Conservation (phyloP, 1,140 invertebrate species). For the Drosophila tani region DNA sequence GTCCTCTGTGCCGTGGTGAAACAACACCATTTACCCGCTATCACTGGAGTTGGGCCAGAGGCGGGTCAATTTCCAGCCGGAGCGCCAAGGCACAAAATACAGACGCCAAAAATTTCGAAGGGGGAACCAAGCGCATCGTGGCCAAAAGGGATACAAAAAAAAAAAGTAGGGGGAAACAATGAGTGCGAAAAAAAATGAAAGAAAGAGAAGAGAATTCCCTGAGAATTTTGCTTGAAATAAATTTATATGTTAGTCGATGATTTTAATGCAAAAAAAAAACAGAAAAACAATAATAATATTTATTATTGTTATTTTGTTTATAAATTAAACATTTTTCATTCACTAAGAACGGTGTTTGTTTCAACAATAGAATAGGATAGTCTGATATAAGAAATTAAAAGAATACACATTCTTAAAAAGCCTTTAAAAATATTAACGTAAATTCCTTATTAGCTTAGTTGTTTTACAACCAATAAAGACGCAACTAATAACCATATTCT, state of each 20-base stretch:
- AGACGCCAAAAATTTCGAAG: slow-evolving; percentile 45
- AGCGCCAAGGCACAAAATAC: slow-evolving; percentile 48
- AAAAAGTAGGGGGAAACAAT: slow-evolving; percentile 26
- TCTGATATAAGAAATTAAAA: background rate
- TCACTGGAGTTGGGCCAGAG: background rate
- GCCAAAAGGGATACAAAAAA: slow-evolving; percentile 48
- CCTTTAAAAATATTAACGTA: background rate
- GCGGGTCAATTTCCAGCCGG: slow-evolving; percentile 29
- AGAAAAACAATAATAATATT: background rate
- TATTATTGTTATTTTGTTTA: background rate
- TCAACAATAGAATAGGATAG: no score
- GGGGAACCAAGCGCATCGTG: slow-evolving; percentile 49
- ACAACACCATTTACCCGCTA: slow-evolving; percentile 1
- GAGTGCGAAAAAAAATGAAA: slow-evolving; percentile 33
- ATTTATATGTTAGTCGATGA: background rate
- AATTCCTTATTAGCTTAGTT: background rate
- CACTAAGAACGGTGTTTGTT: no score
- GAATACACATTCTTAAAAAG: background rate
- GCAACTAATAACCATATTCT: background rate
- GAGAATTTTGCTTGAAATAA: background rate
- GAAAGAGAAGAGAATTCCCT: slow-evolving; percentile 8
- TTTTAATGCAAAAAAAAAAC: background rate
- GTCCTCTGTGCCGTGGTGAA: slow-evolving; percentile 8
- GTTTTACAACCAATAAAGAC: background rate
- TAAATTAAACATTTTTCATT: background rate